Base-by-base conservation (phyloP, 2,888 invertebrate species). In the Acleris sparsana region DNA sequence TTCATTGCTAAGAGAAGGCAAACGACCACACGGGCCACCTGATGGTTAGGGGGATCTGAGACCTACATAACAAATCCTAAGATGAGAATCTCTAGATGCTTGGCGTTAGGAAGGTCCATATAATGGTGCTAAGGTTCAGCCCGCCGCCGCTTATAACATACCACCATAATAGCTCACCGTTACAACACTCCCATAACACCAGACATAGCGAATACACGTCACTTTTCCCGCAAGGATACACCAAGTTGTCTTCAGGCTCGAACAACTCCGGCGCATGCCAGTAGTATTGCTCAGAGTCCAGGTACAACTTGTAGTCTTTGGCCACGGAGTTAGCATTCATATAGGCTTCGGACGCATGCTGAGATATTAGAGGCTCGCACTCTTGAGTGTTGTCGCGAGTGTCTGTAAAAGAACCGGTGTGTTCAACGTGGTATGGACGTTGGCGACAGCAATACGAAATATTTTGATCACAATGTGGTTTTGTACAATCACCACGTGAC, bases 231-330 rank as follows among this genome's bases (percentile, higher is more conserved):
- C 92, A 90, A 0, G 88, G 85, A 43, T 84, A 77, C 46, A 93
- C 91, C 46, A 80, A 66, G 0, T 85, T 87, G 0, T 80, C 77
- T 0, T 82, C 83, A 0, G 88, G 84, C 4, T 76, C 76, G 68
- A 89, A 93, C 70, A 93, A 64, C 70, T 93, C 93, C 0, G 93
- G 93, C 1, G 93, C 91, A 13, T 88, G 90, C 93, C 93, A 93
- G 18, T 85, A 80, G 71, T 82, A 92, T 17, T 75, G 63, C 20
- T 84, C 82, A 0, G 84, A 81, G 16, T 74, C 71, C 9, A 75
- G 70, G 61, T 87, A 89, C 0, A 53, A 46, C 11, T 77, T 75
- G 69, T 87, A 87, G 3, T 80, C 72, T 63, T 85, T 89, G 0
- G 76, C 62, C 0, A 87, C 82, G 0, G 85, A 82, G 59, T 86